These are phyloP conservation scores for Maccullochella peelii DNA, from an alignment of 2,113 vertebrate species.

Conservation along the genomic window DNA sequence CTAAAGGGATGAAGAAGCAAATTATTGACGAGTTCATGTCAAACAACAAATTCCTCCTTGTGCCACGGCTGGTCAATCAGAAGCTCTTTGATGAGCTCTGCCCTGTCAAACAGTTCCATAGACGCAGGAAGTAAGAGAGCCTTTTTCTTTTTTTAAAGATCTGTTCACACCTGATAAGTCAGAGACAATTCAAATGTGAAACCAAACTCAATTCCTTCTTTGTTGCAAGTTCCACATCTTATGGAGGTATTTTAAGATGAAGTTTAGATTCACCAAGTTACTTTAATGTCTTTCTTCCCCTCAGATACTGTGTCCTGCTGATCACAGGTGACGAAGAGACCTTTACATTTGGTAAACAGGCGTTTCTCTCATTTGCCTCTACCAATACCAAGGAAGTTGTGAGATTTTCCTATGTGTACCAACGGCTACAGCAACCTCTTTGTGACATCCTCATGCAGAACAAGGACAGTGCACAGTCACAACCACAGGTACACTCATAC, in stretches of 20 bases:
- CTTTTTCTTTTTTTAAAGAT: not conserved
- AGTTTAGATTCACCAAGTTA: not conserved
- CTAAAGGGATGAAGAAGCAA: constrained; percentile 93
- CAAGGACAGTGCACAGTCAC: constrained; percentile 72
- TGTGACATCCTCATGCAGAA: constrained; percentile 84
- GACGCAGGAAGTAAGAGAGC: constrained; percentile 92
- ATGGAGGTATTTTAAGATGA: not conserved
- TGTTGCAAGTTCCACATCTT: not conserved
- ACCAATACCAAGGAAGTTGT: constrained; percentile 90
- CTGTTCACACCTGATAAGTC: not conserved
- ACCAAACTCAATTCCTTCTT: not conserved
- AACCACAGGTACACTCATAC: constrained; percentile 75
- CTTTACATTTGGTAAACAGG: constrained; percentile 83
- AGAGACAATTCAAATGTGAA: not conserved
- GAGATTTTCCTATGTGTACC: constrained; percentile 91
- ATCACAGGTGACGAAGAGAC: constrained; percentile 87
- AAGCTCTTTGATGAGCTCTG: constrained; percentile 95
- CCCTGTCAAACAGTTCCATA: constrained; percentile 93
- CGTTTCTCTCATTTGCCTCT: constrained; percentile 91
- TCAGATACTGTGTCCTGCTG: constrained; percentile 93
- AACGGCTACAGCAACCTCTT: constrained; percentile 89
- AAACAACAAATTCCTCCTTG: constrained; percentile 94
- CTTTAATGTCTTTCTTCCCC: not conserved
- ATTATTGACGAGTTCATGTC: constrained; percentile 94
- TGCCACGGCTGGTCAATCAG: constrained; percentile 92